phyloP scores from a whole-genome alignment of 2,113 vertebrate species.

The Syrmaticus mikado region DNA sequence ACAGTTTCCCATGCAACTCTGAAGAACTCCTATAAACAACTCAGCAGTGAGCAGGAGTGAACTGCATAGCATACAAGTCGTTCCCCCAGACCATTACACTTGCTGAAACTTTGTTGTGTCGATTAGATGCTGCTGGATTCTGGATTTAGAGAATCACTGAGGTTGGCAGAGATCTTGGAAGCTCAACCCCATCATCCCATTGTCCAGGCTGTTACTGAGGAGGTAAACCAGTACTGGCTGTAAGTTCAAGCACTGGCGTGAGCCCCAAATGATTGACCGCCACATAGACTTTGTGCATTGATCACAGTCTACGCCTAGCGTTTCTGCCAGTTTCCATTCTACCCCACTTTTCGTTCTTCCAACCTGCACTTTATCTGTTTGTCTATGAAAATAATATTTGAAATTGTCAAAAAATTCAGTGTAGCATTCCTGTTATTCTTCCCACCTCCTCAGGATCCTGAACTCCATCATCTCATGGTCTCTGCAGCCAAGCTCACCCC shows the following conservation, averaged over 20 bases:
- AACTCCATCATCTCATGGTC: background rate
- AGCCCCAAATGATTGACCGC: background rate
- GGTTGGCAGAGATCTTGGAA: background rate
- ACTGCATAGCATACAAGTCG: background rate
- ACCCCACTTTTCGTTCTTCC: background rate
- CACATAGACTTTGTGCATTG: background rate
- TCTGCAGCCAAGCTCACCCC: background rate
- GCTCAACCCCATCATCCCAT: background rate
- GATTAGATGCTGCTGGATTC: background rate
- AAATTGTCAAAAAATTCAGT: background rate
- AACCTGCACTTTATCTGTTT: background rate
- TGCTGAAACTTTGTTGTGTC: background rate
- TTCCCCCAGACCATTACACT: background rate
- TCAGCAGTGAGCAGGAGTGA: background rate
- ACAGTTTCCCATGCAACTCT: accelerated
- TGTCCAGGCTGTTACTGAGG: background rate
- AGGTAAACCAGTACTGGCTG: background rate
- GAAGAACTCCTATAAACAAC: background rate
- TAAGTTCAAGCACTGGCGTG: background rate
- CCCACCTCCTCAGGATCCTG: background rate
- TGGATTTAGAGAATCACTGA: background rate
- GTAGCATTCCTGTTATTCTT: background rate
- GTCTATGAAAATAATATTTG: background rate
- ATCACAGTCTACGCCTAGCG: background rate
- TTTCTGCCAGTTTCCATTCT: background rate